Percentiles rank a stretch among this genome's conserved stretches.
Evolutionary conservation across 2,797 vertebrate species (phyloP).

Genomic region (Acipenser transmontanus): DNA sequence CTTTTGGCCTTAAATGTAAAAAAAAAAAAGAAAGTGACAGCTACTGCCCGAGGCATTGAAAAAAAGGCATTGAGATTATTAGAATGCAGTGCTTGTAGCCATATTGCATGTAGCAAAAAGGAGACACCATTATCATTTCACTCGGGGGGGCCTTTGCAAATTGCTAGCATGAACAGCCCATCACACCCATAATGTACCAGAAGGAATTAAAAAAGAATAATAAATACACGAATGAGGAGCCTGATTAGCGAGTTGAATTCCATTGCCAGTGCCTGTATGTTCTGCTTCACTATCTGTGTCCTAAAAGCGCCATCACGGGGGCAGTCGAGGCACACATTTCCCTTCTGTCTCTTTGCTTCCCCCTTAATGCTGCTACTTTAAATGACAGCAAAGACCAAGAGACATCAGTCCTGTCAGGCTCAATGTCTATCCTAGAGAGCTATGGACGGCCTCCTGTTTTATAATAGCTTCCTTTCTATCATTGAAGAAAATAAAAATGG

Average conservation of each 20-base stretch:
- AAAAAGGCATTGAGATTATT: too few relatives aligned
- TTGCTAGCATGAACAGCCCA: too few relatives aligned
- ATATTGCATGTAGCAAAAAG: too few relatives aligned
- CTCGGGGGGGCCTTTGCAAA: too few relatives aligned
- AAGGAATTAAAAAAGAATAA: background rate
- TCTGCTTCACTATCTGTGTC: background rate
- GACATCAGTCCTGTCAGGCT: conserved; percentile 72
- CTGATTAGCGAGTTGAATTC: background rate
- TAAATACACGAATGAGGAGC: background rate
- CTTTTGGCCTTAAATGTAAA: too few relatives aligned
- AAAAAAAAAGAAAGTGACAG: too few relatives aligned
- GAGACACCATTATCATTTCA: too few relatives aligned
- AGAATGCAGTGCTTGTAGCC: too few relatives aligned
- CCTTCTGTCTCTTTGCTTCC: conserved; percentile 34
- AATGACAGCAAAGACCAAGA: conserved; percentile 68
- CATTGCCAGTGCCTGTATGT: background rate
- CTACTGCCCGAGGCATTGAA: too few relatives aligned
- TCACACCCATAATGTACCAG: too few relatives aligned
- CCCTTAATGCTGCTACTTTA: conserved; percentile 59
- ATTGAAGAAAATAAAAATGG: conserved; percentile 45
- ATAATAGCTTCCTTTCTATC: conserved; percentile 42
- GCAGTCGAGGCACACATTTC: conserved; percentile 50
- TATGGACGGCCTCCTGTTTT: conserved; percentile 67
- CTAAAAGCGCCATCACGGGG: conserved; percentile 40
- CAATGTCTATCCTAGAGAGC: conserved; percentile 66